Percentiles rank a stretch among this genome's conserved stretches.
These are phyloP conservation scores for Neopelma chrysocephalum DNA, from an alignment of 2,797 vertebrate genomes.

Conservation along the genomic window DNA sequence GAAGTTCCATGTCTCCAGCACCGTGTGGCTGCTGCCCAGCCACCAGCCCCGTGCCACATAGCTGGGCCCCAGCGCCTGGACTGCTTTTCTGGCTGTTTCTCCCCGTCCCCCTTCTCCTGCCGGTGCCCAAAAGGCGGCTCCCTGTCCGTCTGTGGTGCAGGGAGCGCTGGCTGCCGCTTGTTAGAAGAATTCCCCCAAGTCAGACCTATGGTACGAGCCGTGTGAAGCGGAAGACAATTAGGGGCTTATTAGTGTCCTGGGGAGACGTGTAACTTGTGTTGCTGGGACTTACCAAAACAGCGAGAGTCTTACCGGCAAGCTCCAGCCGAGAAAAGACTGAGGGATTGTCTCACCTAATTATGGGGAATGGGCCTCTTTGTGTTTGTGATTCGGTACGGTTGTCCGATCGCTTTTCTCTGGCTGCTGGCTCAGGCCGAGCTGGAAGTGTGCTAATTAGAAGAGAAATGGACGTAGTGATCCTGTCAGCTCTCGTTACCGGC, in stretches of 20 bases:
- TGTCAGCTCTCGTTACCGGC: conserved; percentile 92
- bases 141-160: conserved; percentile 17
- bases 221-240: conserved; percentile 91
- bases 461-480: conserved; percentile 97
- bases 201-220: conserved; percentile 75
- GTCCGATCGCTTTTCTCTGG: conserved; percentile 90
- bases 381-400: conserved; percentile 93
- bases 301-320: conserved; percentile 87
- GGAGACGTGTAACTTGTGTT: conserved; percentile 88
- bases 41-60: fast-evolving
- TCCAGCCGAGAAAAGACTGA: conserved; percentile 94
- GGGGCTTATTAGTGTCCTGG: conserved; percentile 91
- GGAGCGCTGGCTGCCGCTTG: conserved; percentile 57
- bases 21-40: background rate
- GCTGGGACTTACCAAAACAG: conserved; percentile 82
- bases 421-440: conserved; percentile 84
- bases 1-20: background rate
- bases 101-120: background rate
- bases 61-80: background rate
- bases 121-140: background rate
- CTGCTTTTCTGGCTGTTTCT: conserved; percentile 2
- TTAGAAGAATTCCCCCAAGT: conserved; percentile 71
- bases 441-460: conserved; percentile 99
- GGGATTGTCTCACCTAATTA: conserved; percentile 97
- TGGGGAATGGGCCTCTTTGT: conserved; percentile 88